These are phyloP conservation scores for Gavialis gangeticus DNA, from an alignment of 2,113 vertebrate genomes.

Conservation along the genomic window DNA sequence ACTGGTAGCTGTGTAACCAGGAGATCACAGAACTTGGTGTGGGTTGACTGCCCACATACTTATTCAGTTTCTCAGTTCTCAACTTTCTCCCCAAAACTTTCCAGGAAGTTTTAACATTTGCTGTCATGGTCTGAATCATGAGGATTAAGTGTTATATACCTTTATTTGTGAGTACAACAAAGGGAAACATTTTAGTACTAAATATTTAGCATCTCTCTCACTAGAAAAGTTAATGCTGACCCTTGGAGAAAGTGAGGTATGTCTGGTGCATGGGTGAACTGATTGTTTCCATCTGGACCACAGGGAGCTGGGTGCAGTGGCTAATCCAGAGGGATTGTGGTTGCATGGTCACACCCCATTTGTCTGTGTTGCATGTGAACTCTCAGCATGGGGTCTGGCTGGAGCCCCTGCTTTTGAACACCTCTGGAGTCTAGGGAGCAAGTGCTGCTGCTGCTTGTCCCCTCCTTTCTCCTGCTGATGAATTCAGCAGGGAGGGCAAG, in stretches of 20 bases:
- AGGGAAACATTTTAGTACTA: not conserved
- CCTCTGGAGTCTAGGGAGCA: too few species aligned
- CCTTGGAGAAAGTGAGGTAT: not conserved
- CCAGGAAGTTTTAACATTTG: not conserved
- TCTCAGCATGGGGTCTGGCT: too few species aligned
- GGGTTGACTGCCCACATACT: not conserved
- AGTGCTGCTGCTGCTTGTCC: too few species aligned
- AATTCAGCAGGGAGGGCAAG: too few species aligned
- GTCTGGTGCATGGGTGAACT: not conserved
- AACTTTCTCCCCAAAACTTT: not conserved
- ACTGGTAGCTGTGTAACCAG: accelerated
- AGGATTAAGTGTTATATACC: not conserved
- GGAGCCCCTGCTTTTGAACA: too few species aligned
- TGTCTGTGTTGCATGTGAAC: too few species aligned
- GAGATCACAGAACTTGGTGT: not conserved
- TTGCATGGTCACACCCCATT: too few species aligned
- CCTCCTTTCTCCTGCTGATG: too few species aligned
- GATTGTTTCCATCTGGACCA: not conserved
- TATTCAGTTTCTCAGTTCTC: not conserved
- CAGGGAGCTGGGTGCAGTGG: not conserved
- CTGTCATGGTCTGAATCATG: not conserved
- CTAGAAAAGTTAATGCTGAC: not conserved
- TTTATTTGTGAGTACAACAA: too few species aligned
- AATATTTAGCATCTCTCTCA: not conserved
- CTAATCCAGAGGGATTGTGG: too few species aligned